phyloP scores from a whole-genome alignment of 1,140 invertebrate species.

The Littorina saxatilis region DNA sequence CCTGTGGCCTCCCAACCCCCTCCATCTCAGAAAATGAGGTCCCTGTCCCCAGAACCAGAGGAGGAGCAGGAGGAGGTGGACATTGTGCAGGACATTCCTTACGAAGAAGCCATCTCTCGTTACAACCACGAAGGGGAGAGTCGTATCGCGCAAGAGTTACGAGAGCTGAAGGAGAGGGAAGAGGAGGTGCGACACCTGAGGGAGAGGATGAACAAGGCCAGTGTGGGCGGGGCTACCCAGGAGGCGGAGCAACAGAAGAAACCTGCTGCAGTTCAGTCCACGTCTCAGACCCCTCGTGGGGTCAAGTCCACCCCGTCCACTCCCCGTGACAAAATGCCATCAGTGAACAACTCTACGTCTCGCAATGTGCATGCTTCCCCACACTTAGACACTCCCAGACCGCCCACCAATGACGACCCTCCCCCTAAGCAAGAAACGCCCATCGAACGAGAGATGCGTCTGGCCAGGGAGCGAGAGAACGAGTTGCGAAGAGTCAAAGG shows the following conservation, averaged over 20 bases:
- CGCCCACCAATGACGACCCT: constrained; percentile 34
- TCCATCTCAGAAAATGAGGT: not conserved
- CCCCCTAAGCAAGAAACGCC: constrained; percentile 76
- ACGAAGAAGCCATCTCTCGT: constrained; percentile 60
- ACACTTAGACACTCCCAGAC: not conserved
- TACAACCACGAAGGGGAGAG: constrained; percentile 70
- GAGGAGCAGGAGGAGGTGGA: constrained; percentile 48
- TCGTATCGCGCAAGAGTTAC: constrained; percentile 76
- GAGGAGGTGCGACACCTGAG: constrained; percentile 74
- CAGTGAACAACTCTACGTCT: not conserved
- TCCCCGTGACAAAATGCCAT: not conserved
- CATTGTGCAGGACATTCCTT: constrained; percentile 48
- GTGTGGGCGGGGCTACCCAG: constrained; percentile 12
- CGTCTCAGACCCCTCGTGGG: constrained; percentile 22
- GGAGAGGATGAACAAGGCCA: constrained; percentile 28
- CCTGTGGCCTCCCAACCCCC: not conserved
- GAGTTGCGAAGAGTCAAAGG: constrained; percentile 74
- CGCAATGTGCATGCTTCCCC: constrained; percentile 1
- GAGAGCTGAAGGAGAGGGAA: constrained; percentile 76
- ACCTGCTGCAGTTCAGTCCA: constrained; percentile 28
- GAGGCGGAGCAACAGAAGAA: constrained; percentile 26
- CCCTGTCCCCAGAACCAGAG: not conserved
- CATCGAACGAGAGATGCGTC: constrained; percentile 79
- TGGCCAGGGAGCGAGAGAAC: constrained; percentile 78
- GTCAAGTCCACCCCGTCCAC: constrained; percentile 25